Evolutionary conservation across 2,888 invertebrate species (phyloP), one percentile per base, ranked within the genome.

Genomic region (Apotomis capreana): DNA sequence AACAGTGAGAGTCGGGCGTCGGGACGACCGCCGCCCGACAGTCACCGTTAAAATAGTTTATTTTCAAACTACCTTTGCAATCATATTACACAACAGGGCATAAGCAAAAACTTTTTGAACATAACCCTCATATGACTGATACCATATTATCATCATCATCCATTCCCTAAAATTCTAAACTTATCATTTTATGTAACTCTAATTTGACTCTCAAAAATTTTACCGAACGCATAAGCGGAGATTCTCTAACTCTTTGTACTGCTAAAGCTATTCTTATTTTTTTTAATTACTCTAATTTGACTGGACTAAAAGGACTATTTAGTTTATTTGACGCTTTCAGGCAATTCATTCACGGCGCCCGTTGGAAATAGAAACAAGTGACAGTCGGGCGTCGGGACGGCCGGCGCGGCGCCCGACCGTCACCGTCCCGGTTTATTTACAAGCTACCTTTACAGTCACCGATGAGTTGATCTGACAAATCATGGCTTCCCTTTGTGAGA

Each of bases 281-380:
- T n/a, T n/a, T n/a, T n/a, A n/a, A n/a, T n/a, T n/a, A n/a, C n/a
- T n/a, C n/a, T n/a, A n/a, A 15, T 15, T 0, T 15, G 15, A 15
- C 15, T 15, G 15, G 15, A 15, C 15, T 26, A 26, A 26, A 26
- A 62, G 62, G 44, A 65, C 54, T 59, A 63, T 69, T 73, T 73
- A 12, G 64, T 68, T 74, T 70, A 67, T 67, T 74, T 73, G 61
- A 68, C 26, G 68, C 68, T 71, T 73, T 73, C 60, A 60, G 46
- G 55, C 60, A 55, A 59, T 75, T 69, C 75, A 73, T 69, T 74
- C 82, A 83, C 78, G 88, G 89, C 89, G 88, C 87, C 89, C 81
- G 82, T 76, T 87, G 77, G 83, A 89, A 89, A 90, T 91, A 91
- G 91, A 90, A 89, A 87, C 86, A 78, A 77, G 85, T 90, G 89